These are phyloP conservation scores for Drosophila burlai DNA, from an alignment of 1,140 invertebrate species.

Conservation along the genomic window DNA sequence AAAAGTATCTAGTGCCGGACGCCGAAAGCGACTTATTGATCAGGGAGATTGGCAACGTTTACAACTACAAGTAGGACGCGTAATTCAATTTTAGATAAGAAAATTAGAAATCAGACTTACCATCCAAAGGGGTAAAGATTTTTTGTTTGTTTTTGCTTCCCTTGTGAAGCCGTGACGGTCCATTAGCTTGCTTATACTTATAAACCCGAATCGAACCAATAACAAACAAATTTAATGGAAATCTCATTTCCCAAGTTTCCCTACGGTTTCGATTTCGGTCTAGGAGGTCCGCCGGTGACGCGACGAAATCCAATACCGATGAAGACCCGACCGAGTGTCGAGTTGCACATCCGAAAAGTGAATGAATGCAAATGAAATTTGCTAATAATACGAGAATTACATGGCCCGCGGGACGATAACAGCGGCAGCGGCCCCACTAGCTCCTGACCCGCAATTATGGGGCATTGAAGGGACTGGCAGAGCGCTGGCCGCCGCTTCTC, in stretches of 20 bases:
- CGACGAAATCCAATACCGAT: conserved; percentile 13
- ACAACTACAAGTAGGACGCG: too few relatives aligned
- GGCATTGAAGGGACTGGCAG: conserved; percentile 18
- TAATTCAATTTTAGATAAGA: too few relatives aligned
- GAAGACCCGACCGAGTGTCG: conserved; percentile 9
- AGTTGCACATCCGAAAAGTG: conserved; percentile 44
- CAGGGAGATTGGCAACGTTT: too few relatives aligned
- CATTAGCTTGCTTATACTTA: conserved; percentile 5
- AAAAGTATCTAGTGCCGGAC: too few relatives aligned
- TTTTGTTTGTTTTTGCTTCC: too few relatives aligned
- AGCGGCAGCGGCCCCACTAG: conserved; percentile 13
- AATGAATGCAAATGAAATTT: conserved; percentile 54
- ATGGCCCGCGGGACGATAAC: conserved; percentile 31
- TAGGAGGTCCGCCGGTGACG: conserved; percentile 11
- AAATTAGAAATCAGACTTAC: too few relatives aligned
- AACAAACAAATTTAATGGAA: conserved; percentile 27
- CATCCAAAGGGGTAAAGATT: too few relatives aligned
- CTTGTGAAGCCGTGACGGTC: too few relatives aligned
- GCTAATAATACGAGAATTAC: conserved; percentile 49
- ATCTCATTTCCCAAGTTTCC: background rate
- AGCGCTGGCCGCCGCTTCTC: conserved; percentile 1
- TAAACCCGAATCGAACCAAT: conserved; percentile 21
- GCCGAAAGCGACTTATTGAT: too few relatives aligned
- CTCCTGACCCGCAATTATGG: conserved; percentile 42
- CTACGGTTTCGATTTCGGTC: background rate